phyloP scores from a whole-genome alignment of 2,888 invertebrate genomes.

The Caenorhabditis angaria region DNA sequence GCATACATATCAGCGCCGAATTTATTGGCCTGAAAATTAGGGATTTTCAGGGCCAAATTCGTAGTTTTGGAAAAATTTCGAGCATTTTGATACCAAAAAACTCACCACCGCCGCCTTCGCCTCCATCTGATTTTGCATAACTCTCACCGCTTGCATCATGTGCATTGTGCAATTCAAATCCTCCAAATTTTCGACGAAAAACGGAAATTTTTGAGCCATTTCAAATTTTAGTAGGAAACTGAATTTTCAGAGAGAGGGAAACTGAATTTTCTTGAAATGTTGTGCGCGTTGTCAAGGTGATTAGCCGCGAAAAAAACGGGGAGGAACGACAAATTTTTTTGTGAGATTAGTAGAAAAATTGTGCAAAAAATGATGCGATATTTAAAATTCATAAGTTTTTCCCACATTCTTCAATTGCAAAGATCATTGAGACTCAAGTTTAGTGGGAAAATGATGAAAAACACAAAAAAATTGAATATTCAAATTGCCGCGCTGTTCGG shows the following conservation, averaged over 20 bases:
- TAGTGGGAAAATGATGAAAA: conserved; percentile 42
- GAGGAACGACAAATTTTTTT: too few relatives aligned
- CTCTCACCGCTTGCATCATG: neutral
- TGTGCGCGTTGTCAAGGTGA: neutral
- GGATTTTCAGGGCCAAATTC: too few relatives aligned
- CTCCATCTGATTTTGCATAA: conserved; percentile 6
- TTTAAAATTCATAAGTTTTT: too few relatives aligned
- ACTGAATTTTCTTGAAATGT: neutral
- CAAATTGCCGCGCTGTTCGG: neutral
- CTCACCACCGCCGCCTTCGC: conserved; percentile 5
- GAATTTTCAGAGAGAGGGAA: neutral
- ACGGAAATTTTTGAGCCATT: too few relatives aligned
- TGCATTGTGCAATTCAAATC: conserved; percentile 7
- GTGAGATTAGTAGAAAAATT: conserved; percentile 3
- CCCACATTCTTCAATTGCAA: conserved; percentile 43
- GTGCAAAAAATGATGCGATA: too few relatives aligned
- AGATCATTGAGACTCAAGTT: conserved; percentile 44
- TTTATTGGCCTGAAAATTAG: conserved; percentile 22
- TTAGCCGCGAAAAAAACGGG: neutral
- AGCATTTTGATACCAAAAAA: too few relatives aligned
- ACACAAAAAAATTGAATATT: neutral
- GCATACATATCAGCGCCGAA: conserved; percentile 44
- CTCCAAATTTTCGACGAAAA: neutral
- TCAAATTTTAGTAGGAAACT: too few relatives aligned
- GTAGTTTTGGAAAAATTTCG: too few relatives aligned